Conservation (phyloP, 2,797 vertebrate species). For the Cheracebus regulus region DNA sequence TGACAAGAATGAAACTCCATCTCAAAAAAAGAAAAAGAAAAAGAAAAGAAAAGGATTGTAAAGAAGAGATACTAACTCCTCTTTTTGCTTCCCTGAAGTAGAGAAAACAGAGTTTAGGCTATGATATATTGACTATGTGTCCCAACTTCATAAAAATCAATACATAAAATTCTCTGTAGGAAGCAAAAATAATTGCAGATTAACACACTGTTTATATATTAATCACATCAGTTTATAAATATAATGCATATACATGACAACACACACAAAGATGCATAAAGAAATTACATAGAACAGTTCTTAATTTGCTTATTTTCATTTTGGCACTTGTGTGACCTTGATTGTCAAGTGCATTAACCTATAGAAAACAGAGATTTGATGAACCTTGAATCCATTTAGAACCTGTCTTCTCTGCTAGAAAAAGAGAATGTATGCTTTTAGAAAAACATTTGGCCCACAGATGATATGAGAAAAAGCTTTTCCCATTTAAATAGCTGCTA, state of each 20-base stretch:
- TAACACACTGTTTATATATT: neutral
- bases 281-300: neutral
- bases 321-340: neutral
- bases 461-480: conserved; percentile 56
- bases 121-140: neutral
- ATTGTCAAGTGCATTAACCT: neutral
- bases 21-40: neutral
- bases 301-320: neutral
- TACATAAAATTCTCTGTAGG: neutral
- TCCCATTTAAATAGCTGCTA: conserved; percentile 76
- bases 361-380: neutral
- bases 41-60: neutral
- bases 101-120: neutral
- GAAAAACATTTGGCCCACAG: conserved; percentile 69
- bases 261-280: neutral
- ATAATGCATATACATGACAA: neutral
- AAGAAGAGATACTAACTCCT: neutral
- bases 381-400: conserved; percentile 52
- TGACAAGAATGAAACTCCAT: neutral
- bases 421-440: conserved; percentile 52
- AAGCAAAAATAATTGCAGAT: neutral
- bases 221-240: neutral
- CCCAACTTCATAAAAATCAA: neutral
- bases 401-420: neutral
- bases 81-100: neutral